Conservation (phyloP, 2,797 vertebrate species). For the Emys orbicularis region DNA sequence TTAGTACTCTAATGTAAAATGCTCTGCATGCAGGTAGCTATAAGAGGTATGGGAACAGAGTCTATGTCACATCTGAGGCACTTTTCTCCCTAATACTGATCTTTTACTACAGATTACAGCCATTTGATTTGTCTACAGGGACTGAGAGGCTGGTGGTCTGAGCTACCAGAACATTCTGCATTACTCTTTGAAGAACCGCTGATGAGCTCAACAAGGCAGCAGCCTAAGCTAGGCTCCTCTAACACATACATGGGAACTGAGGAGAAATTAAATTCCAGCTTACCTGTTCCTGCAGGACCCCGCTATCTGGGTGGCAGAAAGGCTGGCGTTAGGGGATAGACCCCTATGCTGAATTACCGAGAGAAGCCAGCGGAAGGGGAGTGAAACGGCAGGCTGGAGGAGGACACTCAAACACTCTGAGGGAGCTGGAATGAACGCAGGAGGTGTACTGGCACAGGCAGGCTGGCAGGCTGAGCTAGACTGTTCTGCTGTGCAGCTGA, state of each 20-base stretch:
- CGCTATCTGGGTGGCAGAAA: not conserved
- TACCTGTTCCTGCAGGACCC: slow-evolving; percentile 8
- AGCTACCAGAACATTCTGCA: not conserved
- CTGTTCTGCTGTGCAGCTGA: not conserved
- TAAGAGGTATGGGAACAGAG: not conserved
- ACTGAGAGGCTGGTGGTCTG: not conserved
- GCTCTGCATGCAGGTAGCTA: not conserved
- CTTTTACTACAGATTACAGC: slow-evolving; percentile 20
- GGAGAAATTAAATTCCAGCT: not conserved
- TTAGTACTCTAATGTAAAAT: slow-evolving; percentile 20
- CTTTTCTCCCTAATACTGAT: not conserved
- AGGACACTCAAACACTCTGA: fast-evolving
- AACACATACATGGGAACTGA: not conserved
- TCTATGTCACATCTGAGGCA: not conserved
- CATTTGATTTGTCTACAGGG: not conserved
- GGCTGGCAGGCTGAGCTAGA: not conserved
- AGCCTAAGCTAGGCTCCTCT: not conserved
- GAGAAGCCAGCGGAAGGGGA: not conserved
- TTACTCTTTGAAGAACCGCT: not conserved
- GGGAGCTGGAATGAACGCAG: not conserved
- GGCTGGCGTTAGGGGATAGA: fast-evolving
- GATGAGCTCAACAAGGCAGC: not conserved
- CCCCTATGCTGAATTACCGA: not conserved
- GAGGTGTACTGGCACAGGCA: not conserved
- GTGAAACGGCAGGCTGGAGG: not conserved